Percentiles rank a stretch among this genome's conserved stretches.
Evolutionary conservation across 2,888 invertebrate genomes (phyloP).

Genomic region (Torymus tubicola): DNA sequence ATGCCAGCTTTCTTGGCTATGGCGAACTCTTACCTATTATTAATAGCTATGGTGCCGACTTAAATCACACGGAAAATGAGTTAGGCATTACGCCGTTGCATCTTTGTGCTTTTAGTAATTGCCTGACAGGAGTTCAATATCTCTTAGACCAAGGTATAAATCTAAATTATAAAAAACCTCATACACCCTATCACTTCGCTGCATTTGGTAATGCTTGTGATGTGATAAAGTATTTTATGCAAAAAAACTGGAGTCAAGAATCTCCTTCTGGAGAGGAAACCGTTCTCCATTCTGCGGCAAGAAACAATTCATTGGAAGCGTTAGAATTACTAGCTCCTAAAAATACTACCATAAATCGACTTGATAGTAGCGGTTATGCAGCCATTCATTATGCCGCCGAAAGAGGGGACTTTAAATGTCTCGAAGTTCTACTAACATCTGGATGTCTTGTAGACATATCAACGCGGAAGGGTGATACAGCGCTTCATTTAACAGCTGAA

Average conservation of each 20-base stretch:
- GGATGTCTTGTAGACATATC: conserved; percentile 85
- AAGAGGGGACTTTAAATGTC: conserved; percentile 85
- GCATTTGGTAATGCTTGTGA: conserved; percentile 91
- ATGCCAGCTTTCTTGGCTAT: conserved; percentile 86
- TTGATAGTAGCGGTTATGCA: conserved; percentile 87
- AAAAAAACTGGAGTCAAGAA: conserved; percentile 83
- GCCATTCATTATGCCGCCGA: conserved; percentile 90
- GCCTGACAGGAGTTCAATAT: conserved; percentile 83
- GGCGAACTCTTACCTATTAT: conserved; percentile 83
- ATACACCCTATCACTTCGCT: conserved; percentile 92
- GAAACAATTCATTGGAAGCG: conserved; percentile 90
- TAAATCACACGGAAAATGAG: conserved; percentile 84
- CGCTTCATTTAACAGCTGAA: conserved; percentile 91
- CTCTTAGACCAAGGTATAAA: conserved; percentile 84
- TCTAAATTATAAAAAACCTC: conserved; percentile 84
- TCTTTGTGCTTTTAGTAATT: conserved; percentile 88
- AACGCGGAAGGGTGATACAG: conserved; percentile 86
- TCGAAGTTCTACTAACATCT: conserved; percentile 85
- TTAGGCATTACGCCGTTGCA: conserved; percentile 86
- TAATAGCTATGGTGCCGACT: conserved; percentile 83
- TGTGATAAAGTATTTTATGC: conserved; percentile 87
- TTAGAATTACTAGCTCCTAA: conserved; percentile 85
- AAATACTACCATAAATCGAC: conserved; percentile 86
- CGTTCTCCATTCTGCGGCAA: conserved; percentile 89
- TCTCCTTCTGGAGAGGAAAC: conserved; percentile 84